phyloP scores from a whole-genome alignment of 2,113 vertebrate genomes.

The Myotis davidii region DNA sequence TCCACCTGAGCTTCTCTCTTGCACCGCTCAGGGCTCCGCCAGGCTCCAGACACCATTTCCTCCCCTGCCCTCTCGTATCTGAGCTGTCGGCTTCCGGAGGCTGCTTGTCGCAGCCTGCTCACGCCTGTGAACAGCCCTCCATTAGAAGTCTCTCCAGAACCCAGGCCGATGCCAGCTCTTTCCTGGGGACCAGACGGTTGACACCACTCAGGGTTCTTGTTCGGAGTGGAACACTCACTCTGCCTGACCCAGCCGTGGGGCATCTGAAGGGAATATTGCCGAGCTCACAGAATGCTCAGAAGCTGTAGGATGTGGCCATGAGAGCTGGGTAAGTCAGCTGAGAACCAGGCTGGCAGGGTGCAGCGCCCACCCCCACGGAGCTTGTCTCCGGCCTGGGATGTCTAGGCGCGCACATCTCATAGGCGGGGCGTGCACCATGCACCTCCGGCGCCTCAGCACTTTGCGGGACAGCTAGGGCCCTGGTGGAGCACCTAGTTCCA shows the following conservation, averaged over 20 bases:
- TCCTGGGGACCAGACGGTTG: no score
- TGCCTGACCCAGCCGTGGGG: background rate
- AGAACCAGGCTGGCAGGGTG: background rate
- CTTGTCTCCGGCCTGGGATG: background rate
- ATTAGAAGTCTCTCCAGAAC: fast-evolving
- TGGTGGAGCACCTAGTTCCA: fast-evolving
- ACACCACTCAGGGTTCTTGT: background rate
- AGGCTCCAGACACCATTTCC: fast-evolving
- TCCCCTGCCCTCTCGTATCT: fast-evolving
- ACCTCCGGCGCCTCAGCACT: fast-evolving
- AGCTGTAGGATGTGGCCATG: fast-evolving
- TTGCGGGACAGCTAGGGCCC: fast-evolving
- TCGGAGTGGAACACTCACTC: background rate
- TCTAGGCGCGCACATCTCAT: fast-evolving
- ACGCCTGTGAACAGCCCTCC: no score
- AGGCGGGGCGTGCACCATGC: fast-evolving
- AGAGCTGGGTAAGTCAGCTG: background rate
- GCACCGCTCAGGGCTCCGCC: fast-evolving
- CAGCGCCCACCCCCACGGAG: fast-evolving
- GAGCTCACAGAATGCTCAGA: background rate
- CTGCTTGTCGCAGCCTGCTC: background rate
- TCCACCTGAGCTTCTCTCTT: fast-evolving
- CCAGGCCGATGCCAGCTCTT: fast-evolving
- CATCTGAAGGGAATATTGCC: background rate
- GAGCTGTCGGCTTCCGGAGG: background rate